Base-by-base conservation (phyloP, 1,140 invertebrate species). In the Mizuhopecten yessoensis region DNA sequence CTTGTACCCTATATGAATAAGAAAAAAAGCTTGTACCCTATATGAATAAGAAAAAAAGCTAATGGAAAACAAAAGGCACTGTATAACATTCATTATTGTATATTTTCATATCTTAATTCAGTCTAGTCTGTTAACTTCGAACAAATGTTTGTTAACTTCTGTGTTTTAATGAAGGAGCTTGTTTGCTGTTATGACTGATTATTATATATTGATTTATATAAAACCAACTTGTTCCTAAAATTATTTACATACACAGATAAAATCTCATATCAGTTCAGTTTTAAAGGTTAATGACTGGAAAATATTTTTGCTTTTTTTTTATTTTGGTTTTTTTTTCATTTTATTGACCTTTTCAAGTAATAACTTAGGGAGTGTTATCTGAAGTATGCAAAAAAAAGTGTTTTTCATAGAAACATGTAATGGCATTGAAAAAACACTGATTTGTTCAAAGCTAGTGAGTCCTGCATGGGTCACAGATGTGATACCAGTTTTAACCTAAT, bases 241-340 rank as follows among this genome's bases (percentile, higher is more conserved):
- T 75, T n/a, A n/a, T 75, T 75, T 29, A 75, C 57, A 75, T 75
- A 49, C 13, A 39, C 36, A 45, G 42, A 45, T 45, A 29, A 75
- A 75, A 75, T 75, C 57, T 75, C 57, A 75, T 75, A 75, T 75
- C 57, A 75, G 23, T 75, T 45, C 0, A 45, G 17, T 75, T 75
- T 75, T 29, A 75, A 75, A 75, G 57, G 57, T 75, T 75, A 75
- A 75, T 75, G 57, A 75, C 57, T 29, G n/a, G 57, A 75, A n/a
- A 49, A 15, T 13, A 75, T 75, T 29, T 75, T 29, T 29, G n/a
- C 57, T 75, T 75, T 75, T 75, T 29, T 29, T 29, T 29, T 75
- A n/a, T 75, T n/a, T 75, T 75, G 9, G 5, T 29, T 75, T 75
- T 75, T 75, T 75, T 29, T n/a, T n/a, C n/a, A n/a, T n/a, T 15